A percentile compares a stretch with the other conserved stretches of the same genome.
Conservation (phyloP, 2,113 vertebrate species). For the Perca fluviatilis region DNA sequence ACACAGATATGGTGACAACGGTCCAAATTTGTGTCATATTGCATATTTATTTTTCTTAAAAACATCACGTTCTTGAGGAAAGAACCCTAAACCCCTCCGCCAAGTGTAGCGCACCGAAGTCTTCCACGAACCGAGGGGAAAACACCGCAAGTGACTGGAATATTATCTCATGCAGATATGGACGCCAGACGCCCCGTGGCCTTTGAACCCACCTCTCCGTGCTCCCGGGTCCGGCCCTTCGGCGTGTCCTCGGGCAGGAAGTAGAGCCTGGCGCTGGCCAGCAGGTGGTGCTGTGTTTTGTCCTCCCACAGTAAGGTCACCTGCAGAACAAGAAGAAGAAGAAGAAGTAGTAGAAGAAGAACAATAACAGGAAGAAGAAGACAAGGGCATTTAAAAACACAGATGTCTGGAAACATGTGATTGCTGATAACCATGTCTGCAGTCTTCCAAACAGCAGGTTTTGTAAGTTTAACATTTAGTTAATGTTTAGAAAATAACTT, state of each 20-base stretch:
- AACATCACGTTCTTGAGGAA: too few species aligned
- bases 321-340: constrained; percentile 37
- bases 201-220: constrained; percentile 83
- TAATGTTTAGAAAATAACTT: neutral
- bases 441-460: neutral
- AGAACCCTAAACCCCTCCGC: too few species aligned
- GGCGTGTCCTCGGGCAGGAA: constrained; percentile 87
- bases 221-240: constrained; percentile 83
- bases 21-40: too few species aligned
- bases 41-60: too few species aligned
- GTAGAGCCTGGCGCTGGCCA: constrained; percentile 87
- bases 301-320: constrained; percentile 88
- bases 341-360: neutral
- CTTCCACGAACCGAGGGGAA: too few species aligned
- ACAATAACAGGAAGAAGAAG: neutral
- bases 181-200: neutral
- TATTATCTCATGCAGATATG: neutral
- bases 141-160: neutral
- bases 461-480: neutral
- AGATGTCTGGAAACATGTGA: neutral
- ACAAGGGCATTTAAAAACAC: neutral
- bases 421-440: neutral
- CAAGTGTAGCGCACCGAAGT: too few species aligned
- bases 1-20: too few species aligned
- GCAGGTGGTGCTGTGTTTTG: constrained; percentile 80